Evolutionary conservation across 1,140 invertebrate genomes (phyloP).

Genomic region (Sesamia nonagrioides): DNA sequence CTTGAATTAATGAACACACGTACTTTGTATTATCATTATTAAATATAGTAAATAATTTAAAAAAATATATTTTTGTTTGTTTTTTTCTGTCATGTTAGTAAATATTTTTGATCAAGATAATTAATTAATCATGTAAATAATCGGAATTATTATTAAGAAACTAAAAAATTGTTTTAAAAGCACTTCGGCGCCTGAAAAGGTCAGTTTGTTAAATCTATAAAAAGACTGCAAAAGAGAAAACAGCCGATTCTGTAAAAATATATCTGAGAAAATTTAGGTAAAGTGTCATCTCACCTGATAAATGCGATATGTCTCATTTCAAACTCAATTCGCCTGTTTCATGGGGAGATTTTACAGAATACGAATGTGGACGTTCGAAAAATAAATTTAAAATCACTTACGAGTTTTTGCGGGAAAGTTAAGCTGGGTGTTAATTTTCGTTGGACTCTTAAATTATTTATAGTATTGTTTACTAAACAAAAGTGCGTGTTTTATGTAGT

Average conservation of each 20-base stretch:
- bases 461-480: too few relatives aligned
- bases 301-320: too few relatives aligned
- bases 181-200: too few relatives aligned
- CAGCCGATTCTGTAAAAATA: not conserved
- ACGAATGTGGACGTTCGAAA: not conserved
- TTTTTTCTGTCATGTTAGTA: not conserved
- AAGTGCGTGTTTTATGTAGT: too few relatives aligned
- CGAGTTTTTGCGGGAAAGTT: too few relatives aligned
- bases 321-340: too few relatives aligned
- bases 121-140: not conserved
- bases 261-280: too few relatives aligned
- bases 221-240: not conserved
- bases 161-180: not conserved
- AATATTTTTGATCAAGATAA: not conserved
- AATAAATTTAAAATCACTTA: slow-evolving; percentile 86
- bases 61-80: not conserved
- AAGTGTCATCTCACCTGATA: too few relatives aligned
- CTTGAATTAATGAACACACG: not conserved
- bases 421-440: too few relatives aligned
- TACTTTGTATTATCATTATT: not conserved
- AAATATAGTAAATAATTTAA: not conserved
- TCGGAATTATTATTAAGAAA: not conserved
- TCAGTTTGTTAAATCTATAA: not conserved
- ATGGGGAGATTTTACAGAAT: too few relatives aligned
- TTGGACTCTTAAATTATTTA: too few relatives aligned